Conservation (phyloP, 2,113 vertebrate species). For the Vimba vimba region DNA sequence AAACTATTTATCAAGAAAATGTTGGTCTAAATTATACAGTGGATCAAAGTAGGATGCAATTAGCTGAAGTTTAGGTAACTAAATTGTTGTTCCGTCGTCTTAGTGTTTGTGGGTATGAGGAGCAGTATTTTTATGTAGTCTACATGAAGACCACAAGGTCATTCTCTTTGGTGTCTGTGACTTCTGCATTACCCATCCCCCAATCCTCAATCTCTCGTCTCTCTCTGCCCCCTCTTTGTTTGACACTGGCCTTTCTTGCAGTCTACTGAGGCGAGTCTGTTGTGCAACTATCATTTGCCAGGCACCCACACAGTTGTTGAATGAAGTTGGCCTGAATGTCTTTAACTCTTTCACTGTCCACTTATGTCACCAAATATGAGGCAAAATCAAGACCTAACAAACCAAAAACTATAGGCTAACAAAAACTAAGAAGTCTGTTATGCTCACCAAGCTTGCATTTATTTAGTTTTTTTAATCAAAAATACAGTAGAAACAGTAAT, state of each 20-base stretch:
- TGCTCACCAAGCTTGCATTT: not conserved
- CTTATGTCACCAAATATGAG: not conserved
- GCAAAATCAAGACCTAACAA: not conserved
- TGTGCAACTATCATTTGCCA: conserved; percentile 4
- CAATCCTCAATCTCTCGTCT: not conserved
- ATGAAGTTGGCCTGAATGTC: not conserved
- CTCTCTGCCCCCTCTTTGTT: conserved; percentile 15
- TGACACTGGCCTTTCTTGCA: conserved; percentile 15
- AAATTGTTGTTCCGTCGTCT: not conserved
- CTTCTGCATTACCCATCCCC: not conserved
- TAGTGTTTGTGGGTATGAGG: too few species aligned
- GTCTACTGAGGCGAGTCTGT: conserved; percentile 1
- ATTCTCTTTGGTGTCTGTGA: not conserved
- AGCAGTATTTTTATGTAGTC: not conserved
- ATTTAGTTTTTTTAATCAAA: not conserved
- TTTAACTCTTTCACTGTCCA: conserved; percentile 7
- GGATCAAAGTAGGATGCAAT: not conserved
- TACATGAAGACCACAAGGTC: conserved; percentile 8
- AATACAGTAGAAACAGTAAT: not conserved
- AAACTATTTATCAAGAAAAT: not conserved
- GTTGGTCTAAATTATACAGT: not conserved
- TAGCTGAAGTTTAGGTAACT: not conserved
- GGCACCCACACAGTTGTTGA: not conserved
- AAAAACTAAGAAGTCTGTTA: too few species aligned
- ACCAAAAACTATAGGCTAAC: not conserved